phyloP scores from a whole-genome alignment of 2,113 vertebrate species.

The Aspidoscelis tigris region DNA sequence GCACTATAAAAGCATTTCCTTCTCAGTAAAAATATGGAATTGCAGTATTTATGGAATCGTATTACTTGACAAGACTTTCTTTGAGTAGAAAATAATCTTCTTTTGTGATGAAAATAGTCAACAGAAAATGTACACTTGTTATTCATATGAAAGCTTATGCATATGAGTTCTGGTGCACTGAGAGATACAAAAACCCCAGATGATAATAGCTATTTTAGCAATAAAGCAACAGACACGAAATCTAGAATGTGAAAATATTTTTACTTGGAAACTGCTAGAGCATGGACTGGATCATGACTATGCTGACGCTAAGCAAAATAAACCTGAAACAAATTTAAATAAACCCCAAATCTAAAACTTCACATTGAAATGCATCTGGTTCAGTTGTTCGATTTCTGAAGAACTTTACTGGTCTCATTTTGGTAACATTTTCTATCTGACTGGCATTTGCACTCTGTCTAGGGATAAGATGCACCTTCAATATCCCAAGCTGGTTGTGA shows the following conservation, averaged over 20 bases:
- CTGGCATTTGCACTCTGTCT: too few species aligned
- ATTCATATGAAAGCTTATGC: not conserved
- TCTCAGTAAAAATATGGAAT: not conserved
- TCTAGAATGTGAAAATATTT: not conserved
- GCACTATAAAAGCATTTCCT: not conserved
- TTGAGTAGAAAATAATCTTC: conserved; percentile 12
- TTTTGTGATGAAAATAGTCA: not conserved
- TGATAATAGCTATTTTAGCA: not conserved
- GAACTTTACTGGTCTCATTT: too few species aligned
- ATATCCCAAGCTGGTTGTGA: too few species aligned
- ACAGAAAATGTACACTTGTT: not conserved
- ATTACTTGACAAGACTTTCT: not conserved
- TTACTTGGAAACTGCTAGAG: not conserved
- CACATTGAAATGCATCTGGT: too few species aligned
- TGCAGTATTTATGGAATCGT: not conserved
- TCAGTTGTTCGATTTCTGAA: too few species aligned
- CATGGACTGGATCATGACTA: not conserved
- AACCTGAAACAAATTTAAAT: too few species aligned
- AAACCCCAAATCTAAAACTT: too few species aligned
- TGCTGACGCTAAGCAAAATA: not conserved
- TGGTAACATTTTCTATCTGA: too few species aligned
- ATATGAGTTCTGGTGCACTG: too few species aligned
- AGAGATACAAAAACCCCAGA: not conserved
- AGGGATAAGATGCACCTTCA: too few species aligned
- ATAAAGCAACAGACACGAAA: not conserved